Conservation (phyloP, 64 coral and sea anemone genomes). For the Orbicella faveolata region DNA sequence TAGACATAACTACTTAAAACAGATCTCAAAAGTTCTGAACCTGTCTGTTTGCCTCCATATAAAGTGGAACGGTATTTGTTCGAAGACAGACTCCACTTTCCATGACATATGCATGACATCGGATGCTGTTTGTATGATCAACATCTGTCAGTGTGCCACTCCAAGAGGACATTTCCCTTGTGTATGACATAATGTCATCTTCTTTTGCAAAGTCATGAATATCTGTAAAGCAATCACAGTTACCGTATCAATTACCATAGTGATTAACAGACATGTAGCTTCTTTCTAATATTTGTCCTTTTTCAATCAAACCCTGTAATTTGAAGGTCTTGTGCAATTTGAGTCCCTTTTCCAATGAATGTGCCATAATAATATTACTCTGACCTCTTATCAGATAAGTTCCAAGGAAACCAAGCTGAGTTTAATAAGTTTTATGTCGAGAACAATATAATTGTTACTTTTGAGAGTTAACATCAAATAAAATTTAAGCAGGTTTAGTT, state of each 20-base stretch:
- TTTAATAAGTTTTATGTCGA: too few species aligned
- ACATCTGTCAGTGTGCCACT: constrained; percentile 61
- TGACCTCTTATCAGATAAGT: too few species aligned
- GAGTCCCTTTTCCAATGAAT: too few species aligned
- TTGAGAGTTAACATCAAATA: too few species aligned
- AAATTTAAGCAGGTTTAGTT: too few species aligned
- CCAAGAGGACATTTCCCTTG: constrained; percentile 62
- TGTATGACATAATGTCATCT: constrained; percentile 50
- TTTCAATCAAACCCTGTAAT: too few species aligned
- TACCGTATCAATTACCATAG: background rate
- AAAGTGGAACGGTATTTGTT: constrained; percentile 63
- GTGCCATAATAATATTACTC: too few species aligned
- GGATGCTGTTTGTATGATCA: constrained; percentile 26
- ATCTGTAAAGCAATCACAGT: constrained; percentile 29
- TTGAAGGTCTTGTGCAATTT: too few species aligned
- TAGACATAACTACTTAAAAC: background rate
- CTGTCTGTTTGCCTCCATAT: constrained; percentile 80
- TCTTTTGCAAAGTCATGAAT: constrained; percentile 57
- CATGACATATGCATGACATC: constrained; percentile 75
- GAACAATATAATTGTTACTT: too few species aligned
- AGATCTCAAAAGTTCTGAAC: constrained; percentile 5
- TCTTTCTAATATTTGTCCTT: too few species aligned
- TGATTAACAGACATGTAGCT: background rate
- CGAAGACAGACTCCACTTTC: constrained; percentile 63
- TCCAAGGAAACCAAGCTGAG: too few species aligned